Evolutionary conservation across 2,113 vertebrate genomes (phyloP).

Genomic region (Cinclus cinclus): DNA sequence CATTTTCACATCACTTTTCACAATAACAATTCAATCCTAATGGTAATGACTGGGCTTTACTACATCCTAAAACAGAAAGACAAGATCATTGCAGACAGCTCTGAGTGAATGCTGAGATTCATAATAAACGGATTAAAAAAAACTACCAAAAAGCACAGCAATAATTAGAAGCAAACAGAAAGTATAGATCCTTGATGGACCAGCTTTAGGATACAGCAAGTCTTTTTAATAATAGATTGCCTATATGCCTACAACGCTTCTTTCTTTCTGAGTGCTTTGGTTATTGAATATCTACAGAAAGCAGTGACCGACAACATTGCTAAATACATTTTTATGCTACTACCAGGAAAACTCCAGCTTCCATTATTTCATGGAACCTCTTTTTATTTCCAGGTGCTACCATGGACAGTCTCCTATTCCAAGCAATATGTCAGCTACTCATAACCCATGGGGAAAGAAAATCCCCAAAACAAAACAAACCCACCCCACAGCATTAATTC

Average conservation of each 20-base stretch:
- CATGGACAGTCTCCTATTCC: neutral
- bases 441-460: neutral
- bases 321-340: neutral
- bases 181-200: neutral
- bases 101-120: neutral
- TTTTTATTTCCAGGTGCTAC: conserved; percentile 11
- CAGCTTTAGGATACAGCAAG: neutral
- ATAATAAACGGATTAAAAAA: neutral
- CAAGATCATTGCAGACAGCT: neutral
- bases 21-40: neutral
- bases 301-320: neutral
- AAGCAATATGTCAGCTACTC: conserved; percentile 28
- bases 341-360: neutral
- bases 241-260: neutral
- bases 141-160: neutral
- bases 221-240: neutral
- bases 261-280: neutral
- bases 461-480: neutral
- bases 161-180: neutral
- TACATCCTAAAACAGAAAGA: neutral
- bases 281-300: neutral
- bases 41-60: neutral
- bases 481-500: neutral
- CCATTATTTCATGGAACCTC: neutral
- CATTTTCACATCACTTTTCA: neutral